Base-by-base conservation (phyloP, 2,113 vertebrate species). In the Syngnathoides biaculeatus region DNA sequence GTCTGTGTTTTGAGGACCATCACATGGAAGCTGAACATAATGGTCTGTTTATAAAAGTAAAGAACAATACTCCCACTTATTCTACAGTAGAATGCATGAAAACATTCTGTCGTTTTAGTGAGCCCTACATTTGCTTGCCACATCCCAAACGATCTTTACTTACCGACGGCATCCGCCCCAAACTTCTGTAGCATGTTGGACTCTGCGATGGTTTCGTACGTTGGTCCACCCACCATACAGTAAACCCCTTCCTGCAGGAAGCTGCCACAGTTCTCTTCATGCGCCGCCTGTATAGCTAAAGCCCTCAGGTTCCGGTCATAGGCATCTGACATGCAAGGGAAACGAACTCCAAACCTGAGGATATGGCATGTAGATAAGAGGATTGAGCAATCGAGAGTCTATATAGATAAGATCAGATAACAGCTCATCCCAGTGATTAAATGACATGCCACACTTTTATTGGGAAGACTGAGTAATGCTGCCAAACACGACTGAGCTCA, bases 301-400 rank as follows among this genome's bases (percentile, higher is more conserved):
- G 24, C 53, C 15, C 63, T 71, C 65, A 93, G 66, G 0, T 83
- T 77, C 35, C 67, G 63, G 77, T 93, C 92, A 39, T 93, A 93
- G 0, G 92, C 92, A 13, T 93, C 91, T 0, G 92, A 93, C 92
- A 92, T 93, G 84, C 90, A 92, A 3, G 86, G 92, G 79, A 93
- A 93, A 13, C 92, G 89, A 22, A 78, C 69, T 0, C 92, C 92
- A 65, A 93, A 92, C 80, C 92, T 93, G 82, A 2, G 38, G 50
- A 30, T 19, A 26, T 22, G 27, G 14, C 27, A 53, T 38, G 40
- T 8, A n/a, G 45, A 38, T 27, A 22, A 62, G 60, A 60, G 15
- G 30, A 39, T 24, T 24, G 39, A 62, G 15, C 26, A 6, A 56
- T 3, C 2, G 24, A 56, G 22, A 15, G 7, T 12, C 24, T 56